Evolutionary conservation across 2,888 invertebrate species (phyloP).

Genomic region (Rhaphigaster nebulosa): DNA sequence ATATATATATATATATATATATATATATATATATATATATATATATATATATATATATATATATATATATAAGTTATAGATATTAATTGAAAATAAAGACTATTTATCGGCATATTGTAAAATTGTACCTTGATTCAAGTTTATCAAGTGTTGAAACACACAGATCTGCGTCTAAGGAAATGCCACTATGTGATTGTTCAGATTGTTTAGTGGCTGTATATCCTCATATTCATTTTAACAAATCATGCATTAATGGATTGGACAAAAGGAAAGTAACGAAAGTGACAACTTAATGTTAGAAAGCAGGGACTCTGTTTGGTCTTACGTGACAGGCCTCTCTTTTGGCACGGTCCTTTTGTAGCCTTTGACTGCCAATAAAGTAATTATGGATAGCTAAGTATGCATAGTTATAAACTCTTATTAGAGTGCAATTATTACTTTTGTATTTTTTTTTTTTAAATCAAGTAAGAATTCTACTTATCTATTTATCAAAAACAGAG

Average conservation of each 20-base stretch:
- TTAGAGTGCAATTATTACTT: not conserved
- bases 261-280: constrained; percentile 40
- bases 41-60: too few relatives aligned
- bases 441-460: not conserved
- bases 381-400: not conserved
- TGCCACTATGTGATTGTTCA: not conserved
- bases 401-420: not conserved
- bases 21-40: too few relatives aligned
- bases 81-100: too few relatives aligned
- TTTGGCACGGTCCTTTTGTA: not conserved
- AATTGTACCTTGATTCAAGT: too few relatives aligned
- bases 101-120: too few relatives aligned
- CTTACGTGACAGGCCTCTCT: not conserved
- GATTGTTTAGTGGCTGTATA: not conserved
- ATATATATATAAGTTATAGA: too few relatives aligned
- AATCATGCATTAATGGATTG: not conserved
- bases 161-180: not conserved
- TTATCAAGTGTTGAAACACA: too few relatives aligned
- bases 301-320: constrained; percentile 2
- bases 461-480: too few relatives aligned
- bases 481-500: too few relatives aligned
- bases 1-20: too few relatives aligned
- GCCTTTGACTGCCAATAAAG: not conserved
- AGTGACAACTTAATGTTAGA: constrained; percentile 21
- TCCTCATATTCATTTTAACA: not conserved